Evolutionary conservation across 1,140 invertebrate species (phyloP).

Genomic region (Drosophila triauraria): DNA sequence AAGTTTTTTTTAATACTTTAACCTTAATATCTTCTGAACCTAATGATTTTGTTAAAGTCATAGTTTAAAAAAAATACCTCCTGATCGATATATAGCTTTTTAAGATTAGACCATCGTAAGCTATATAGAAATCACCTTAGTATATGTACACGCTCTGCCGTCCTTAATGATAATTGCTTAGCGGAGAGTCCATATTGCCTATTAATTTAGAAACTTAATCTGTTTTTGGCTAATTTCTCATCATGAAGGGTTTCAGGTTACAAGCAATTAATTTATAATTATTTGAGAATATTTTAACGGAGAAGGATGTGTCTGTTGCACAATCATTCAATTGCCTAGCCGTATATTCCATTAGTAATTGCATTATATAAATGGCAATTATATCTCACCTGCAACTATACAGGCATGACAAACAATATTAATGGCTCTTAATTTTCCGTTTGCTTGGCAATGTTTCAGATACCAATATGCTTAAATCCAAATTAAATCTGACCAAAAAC

Average conservation of each 20-base stretch:
- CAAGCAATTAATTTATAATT: neutral
- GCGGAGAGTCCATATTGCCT: neutral
- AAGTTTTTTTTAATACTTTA: too few relatives aligned
- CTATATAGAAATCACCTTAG: neutral
- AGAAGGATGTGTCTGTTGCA: neutral
- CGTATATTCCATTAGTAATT: slow-evolving; percentile 8
- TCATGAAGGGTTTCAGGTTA: neutral
- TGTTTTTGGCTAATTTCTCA: too few relatives aligned
- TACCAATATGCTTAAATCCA: neutral
- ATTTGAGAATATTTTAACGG: neutral
- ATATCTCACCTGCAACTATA: neutral
- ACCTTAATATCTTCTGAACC: too few relatives aligned
- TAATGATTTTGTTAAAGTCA: too few relatives aligned
- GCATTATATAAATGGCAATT: neutral
- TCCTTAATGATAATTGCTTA: neutral
- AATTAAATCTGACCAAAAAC: slow-evolving; percentile 2
- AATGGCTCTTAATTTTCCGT: slow-evolving; percentile 37
- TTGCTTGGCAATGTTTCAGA: slow-evolving; percentile 47
- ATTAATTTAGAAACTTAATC: slow-evolving; percentile 1
- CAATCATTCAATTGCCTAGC: neutral
- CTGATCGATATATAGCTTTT: too few relatives aligned
- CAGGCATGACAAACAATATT: slow-evolving; percentile 45
- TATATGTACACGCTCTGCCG: neutral
- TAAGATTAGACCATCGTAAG: too few relatives aligned
- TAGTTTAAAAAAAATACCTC: too few relatives aligned